Evolutionary conservation across 2,113 vertebrate genomes (phyloP), one percentile per base, ranked within the genome.

Genomic region (Penelope pileata): DNA sequence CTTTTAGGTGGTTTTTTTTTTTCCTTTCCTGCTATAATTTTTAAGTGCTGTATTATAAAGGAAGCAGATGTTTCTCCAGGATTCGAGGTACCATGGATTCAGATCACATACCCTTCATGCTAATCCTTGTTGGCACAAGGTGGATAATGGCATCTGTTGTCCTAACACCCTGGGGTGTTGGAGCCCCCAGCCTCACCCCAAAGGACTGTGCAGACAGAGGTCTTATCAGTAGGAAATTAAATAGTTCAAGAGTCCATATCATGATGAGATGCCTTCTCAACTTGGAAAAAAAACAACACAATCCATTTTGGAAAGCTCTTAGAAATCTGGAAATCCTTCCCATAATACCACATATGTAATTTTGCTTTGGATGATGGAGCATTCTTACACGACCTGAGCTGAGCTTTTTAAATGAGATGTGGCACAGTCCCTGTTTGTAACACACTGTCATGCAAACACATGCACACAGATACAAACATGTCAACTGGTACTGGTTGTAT

Each of bases 51-150:
- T 69, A 18, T 54, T 91, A 30, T 63, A 84, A 82, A n/a, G 80
- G 79, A 96, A 96, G 75, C 75, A 89, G 88, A 95, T 94, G 92
- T 97, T 96, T 96, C 77, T 90, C 19, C 80, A 91, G 76, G 38
- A 93, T 95, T 76, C 16, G 77, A 94, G 82, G 74, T 95, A 83
- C 78, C 84, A 7, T 79, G 75, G 92, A 94, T 95, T 96, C 90
- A 96, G 58, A 93, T 96, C 66, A 95, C 93, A 96, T 93, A 43
- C 63, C 82, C 94, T 91, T 96, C 94, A 95, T 54, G 83, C 87
- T 96, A 94, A 93, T 96, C 91, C 88, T 95, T 90, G 82, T 32
- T 93, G 93, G 94, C 86, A 96, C 68, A 78, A 84, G 93, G 81
- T 96, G 86, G 68, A 83, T 80, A 45, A 16, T 95, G 88, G 69